Percentiles rank a stretch among this genome's conserved stretches.
These are phyloP conservation scores for Scaptomyza cyrtandrae DNA, from an alignment of 2,888 invertebrate species.

Conservation along the genomic window DNA sequence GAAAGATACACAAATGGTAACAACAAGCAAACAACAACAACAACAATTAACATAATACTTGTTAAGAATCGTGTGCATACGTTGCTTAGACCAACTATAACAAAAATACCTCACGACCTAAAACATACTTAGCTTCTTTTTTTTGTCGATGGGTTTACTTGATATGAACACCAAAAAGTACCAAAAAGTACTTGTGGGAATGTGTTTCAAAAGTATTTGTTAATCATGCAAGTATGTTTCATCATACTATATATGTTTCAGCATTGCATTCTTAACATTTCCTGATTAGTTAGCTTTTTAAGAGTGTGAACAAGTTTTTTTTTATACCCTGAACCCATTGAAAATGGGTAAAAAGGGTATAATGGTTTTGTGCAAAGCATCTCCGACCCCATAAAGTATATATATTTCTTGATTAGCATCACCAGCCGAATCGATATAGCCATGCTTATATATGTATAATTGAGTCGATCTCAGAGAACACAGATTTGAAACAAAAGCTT, in stretches of 20 bases:
- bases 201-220: conserved; percentile 4
- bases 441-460: no score
- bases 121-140: neutral
- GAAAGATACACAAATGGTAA: conserved; percentile 63
- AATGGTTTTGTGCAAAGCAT: no score
- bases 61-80: conserved; percentile 46
- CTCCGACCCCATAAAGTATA: no score
- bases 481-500: no score
- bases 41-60: conserved; percentile 40
- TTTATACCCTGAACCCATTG: no score
- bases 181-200: neutral
- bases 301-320: neutral
- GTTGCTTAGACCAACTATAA: conserved; percentile 24
- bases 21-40: conserved; percentile 37
- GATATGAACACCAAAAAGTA: neutral
- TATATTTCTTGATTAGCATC: no score
- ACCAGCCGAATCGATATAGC: no score
- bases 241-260: neutral
- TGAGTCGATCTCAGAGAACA: no score
- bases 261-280: conserved; percentile 6
- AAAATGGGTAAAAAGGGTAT: no score
- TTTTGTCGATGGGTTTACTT: neutral
- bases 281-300: neutral
- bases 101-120: neutral
- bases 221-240: conserved; percentile 3